phyloP scores from a whole-genome alignment of 2,113 vertebrate genomes.

The Pimephales promelas region DNA sequence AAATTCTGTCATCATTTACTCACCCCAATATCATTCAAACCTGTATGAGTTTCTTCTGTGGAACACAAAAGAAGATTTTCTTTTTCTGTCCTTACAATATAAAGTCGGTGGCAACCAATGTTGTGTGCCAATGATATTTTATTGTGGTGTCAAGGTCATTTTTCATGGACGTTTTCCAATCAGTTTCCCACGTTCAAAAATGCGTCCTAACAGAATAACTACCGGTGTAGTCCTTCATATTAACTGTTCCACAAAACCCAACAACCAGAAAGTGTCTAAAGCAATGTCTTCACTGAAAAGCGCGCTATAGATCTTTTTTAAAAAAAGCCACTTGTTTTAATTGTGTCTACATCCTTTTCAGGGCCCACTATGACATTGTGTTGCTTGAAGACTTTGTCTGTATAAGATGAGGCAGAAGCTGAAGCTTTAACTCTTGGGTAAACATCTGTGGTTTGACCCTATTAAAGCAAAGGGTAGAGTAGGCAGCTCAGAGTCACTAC shows the following conservation, averaged over 20 bases:
- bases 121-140: neutral
- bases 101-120: neutral
- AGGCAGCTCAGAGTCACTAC: neutral
- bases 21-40: neutral
- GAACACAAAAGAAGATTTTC: neutral
- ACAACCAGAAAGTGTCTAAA: neutral
- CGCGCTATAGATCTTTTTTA: neutral
- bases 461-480: constrained; percentile 41
- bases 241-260: neutral
- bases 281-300: neutral
- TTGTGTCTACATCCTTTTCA: neutral
- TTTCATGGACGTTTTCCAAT: neutral
- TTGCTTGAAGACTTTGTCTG: neutral
- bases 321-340: neutral
- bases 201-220: neutral
- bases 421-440: constrained; percentile 2
- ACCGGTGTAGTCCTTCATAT: neutral
- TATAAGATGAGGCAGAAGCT: neutral
- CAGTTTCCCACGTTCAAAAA: neutral
- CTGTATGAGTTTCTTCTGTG: neutral
- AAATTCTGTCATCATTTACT: neutral
- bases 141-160: neutral
- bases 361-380: neutral
- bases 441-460: constrained; percentile 52
- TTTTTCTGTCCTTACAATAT: neutral